Evolutionary conservation across 2,888 invertebrate genomes (phyloP).

Genomic region (Dioctria linearis): DNA sequence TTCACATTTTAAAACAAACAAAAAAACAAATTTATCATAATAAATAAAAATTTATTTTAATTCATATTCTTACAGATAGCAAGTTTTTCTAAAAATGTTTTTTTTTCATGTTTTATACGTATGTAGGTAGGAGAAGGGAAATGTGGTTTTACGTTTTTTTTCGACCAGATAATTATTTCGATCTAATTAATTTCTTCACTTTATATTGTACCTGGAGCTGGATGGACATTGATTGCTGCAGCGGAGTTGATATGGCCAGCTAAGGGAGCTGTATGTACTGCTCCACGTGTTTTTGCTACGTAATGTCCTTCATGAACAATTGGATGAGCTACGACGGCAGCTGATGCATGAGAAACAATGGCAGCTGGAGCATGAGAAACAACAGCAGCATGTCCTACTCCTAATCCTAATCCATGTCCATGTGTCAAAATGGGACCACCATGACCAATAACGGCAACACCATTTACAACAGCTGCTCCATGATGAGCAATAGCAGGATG

Average conservation of each 20-base stretch:
- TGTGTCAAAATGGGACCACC: conserved; percentile 17
- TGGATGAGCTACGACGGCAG: conserved; percentile 69
- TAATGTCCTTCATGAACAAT: conserved; percentile 69
- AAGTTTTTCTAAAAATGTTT: too few relatives aligned
- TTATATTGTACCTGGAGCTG: conserved; percentile 68
- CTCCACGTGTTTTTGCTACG: conserved; percentile 69
- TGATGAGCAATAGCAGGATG: background rate
- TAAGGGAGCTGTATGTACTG: conserved; percentile 69
- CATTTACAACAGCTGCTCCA: background rate
- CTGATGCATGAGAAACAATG: conserved; percentile 63
- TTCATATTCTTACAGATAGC: too few relatives aligned
- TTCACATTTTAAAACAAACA: too few relatives aligned
- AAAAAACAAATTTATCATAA: too few relatives aligned
- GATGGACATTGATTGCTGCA: conserved; percentile 68
- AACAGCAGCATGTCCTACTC: conserved; percentile 27
- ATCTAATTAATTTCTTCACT: conserved; percentile 7
- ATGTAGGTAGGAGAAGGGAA: too few relatives aligned
- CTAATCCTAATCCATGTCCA: conserved; percentile 12
- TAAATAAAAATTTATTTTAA: too few relatives aligned
- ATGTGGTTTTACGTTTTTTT: too few relatives aligned
- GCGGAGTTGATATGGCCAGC: conserved; percentile 69
- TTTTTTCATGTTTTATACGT: too few relatives aligned
- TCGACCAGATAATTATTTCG: too few relatives aligned
- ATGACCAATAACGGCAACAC: background rate
- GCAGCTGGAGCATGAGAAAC: conserved; percentile 67